Percentiles rank a stretch among this genome's conserved stretches.
phyloP scores from a whole-genome alignment of 2,888 invertebrate species.

The Urechis unicinctus region DNA sequence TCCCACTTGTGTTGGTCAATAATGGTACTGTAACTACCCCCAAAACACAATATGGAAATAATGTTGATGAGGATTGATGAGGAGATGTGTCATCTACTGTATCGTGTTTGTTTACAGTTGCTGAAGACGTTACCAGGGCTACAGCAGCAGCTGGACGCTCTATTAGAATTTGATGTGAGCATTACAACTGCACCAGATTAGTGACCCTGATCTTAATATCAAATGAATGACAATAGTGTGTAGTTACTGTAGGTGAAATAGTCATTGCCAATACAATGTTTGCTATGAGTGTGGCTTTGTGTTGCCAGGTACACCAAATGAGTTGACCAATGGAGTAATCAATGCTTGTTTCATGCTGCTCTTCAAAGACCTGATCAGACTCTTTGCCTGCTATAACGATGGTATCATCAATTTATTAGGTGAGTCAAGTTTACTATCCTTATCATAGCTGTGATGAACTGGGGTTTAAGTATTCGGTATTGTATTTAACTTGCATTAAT shows the following conservation, averaged over 20 bases:
- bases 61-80: neutral
- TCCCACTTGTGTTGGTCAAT: too few relatives aligned
- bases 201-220: too few relatives aligned
- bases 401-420: slow-evolving; percentile 94
- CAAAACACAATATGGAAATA: neutral
- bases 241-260: too few relatives aligned
- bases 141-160: slow-evolving; percentile 88
- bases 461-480: slow-evolving; percentile 24
- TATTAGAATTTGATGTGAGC: slow-evolving; percentile 84
- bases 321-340: slow-evolving; percentile 96
- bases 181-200: too few relatives aligned
- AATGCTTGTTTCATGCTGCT: slow-evolving; percentile 98
- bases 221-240: too few relatives aligned
- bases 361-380: slow-evolving; percentile 95
- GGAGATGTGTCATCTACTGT: neutral
- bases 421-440: too few relatives aligned
- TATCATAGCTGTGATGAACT: too few relatives aligned
- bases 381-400: slow-evolving; percentile 99
- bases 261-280: neutral
- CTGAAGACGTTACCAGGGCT: slow-evolving; percentile 92
- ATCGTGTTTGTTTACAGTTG: slow-evolving; percentile 52
- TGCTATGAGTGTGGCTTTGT: neutral
- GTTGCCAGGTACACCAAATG: slow-evolving; percentile 75
- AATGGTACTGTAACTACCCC: too few relatives aligned
- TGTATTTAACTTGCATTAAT: neutral